These are phyloP conservation scores for Melitaea athalia DNA, from an alignment of 2,888 invertebrate species.

Conservation along the genomic window DNA sequence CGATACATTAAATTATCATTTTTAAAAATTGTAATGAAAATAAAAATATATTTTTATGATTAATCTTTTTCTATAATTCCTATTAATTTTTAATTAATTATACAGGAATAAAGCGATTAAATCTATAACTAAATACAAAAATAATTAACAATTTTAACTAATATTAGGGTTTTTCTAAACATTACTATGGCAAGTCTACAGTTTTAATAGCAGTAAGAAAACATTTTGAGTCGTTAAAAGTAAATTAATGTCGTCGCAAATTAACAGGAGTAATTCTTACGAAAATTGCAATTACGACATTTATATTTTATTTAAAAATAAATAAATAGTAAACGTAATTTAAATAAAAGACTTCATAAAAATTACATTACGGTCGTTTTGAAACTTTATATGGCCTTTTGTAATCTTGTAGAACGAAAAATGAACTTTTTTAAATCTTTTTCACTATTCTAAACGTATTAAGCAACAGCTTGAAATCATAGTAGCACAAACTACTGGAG, in stretches of 20 bases:
- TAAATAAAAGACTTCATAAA: not conserved
- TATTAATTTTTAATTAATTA: too few relatives aligned
- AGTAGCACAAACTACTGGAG: too few relatives aligned
- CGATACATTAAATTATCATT: too few relatives aligned
- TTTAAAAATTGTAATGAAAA: too few relatives aligned
- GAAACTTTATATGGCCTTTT: too few relatives aligned
- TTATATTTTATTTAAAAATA: slow-evolving; percentile 47
- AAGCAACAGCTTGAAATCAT: too few relatives aligned
- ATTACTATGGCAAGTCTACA: slow-evolving; percentile 45
- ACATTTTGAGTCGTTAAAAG: slow-evolving; percentile 67
- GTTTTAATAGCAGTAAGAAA: slow-evolving; percentile 61
- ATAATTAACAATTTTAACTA: not conserved
- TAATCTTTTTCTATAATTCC: too few relatives aligned
- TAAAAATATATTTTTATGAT: too few relatives aligned
- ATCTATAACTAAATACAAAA: not conserved
- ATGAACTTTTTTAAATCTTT: too few relatives aligned
- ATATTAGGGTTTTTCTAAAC: slow-evolving; percentile 26
- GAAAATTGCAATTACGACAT: slow-evolving; percentile 53
- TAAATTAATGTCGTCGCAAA: slow-evolving; percentile 66
- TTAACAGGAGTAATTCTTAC: slow-evolving; percentile 55
- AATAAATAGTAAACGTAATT: slow-evolving; percentile 27
- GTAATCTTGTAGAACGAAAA: too few relatives aligned
- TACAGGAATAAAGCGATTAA: too few relatives aligned
- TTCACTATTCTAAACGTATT: too few relatives aligned
- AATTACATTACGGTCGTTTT: not conserved